A percentile compares a stretch with the other conserved stretches of the same genome.
phyloP scores from a whole-genome alignment of 1,140 invertebrate species.

The Anastrepha obliqua region DNA sequence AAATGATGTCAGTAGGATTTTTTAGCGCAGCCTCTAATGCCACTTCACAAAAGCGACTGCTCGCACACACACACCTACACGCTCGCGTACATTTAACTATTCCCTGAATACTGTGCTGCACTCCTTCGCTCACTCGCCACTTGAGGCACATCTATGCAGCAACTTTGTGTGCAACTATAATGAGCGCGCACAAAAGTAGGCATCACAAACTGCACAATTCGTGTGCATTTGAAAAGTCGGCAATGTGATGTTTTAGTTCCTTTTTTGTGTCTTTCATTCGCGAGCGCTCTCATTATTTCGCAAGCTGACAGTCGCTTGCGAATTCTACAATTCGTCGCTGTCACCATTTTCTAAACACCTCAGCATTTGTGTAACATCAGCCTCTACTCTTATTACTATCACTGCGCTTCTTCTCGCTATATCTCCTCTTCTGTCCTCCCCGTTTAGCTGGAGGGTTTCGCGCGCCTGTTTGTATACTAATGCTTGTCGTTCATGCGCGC shows the following conservation, averaged over 20 bases:
- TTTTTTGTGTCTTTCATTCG: constrained; percentile 2
- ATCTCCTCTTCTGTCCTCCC: background rate
- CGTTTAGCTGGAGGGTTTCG: background rate
- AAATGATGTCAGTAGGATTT: constrained; percentile 29
- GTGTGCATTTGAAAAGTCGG: constrained; percentile 5
- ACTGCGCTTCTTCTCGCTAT: background rate
- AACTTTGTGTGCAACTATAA: constrained; percentile 4
- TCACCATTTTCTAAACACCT: background rate
- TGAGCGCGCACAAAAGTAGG: constrained; percentile 20
- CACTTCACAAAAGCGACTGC: background rate
- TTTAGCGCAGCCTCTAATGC: constrained; percentile 24
- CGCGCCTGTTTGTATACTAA: background rate
- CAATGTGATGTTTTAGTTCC: background rate
- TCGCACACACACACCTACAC: background rate
- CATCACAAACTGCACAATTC: background rate
- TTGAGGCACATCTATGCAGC: background rate
- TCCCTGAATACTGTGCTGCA: background rate
- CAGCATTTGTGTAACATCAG: too few relatives aligned
- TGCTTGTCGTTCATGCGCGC: background rate
- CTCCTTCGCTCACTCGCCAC: background rate
- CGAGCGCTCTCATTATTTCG: constrained; percentile 1
- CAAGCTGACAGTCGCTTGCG: background rate
- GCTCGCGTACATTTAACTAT: background rate
- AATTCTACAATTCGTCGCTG: background rate
- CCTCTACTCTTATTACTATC: background rate